A percentile compares a stretch with the other conserved stretches of the same genome.
phyloP scores from a whole-genome alignment of 2,888 invertebrate genomes.

The Agonopterix subpropinquella region DNA sequence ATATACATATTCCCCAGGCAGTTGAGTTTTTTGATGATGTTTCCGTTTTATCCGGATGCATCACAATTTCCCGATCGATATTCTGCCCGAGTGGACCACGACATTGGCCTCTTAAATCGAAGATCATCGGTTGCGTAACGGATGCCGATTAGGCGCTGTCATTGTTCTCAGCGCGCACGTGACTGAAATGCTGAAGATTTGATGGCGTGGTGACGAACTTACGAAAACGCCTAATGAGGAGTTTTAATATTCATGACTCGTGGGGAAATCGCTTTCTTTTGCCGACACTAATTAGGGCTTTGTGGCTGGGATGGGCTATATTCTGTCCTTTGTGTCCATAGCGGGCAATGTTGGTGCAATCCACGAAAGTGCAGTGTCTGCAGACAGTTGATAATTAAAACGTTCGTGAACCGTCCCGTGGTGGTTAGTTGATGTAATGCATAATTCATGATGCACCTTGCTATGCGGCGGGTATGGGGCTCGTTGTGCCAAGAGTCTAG shows the following conservation, averaged over 20 bases:
- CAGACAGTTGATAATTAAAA: slow-evolving; percentile 25
- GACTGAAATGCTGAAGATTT: slow-evolving; percentile 31
- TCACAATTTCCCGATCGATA: slow-evolving; percentile 57
- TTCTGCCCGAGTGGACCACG: slow-evolving; percentile 52
- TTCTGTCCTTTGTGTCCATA: slow-evolving; percentile 23
- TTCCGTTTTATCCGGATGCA: slow-evolving; percentile 61
- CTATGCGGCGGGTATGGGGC: slow-evolving; percentile 20
- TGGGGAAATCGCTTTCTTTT: slow-evolving; percentile 47
- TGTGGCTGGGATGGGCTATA: slow-evolving; percentile 27
- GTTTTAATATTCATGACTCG: slow-evolving; percentile 60
- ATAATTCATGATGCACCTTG: slow-evolving; percentile 41
- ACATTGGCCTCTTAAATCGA: slow-evolving; percentile 65
- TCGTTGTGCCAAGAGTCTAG: slow-evolving; percentile 29
- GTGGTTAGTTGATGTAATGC: slow-evolving; percentile 25
- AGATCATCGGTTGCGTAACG: slow-evolving; percentile 60
- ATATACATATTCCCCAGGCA: slow-evolving; percentile 43
- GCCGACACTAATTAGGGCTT: slow-evolving; percentile 37
- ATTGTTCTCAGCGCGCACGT: slow-evolving; percentile 56
- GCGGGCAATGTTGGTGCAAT: slow-evolving; percentile 20
- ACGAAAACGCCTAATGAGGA: slow-evolving; percentile 45
- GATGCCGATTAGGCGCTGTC: slow-evolving; percentile 61
- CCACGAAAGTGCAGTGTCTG: slow-evolving; percentile 14
- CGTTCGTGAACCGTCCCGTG: slow-evolving; percentile 13
- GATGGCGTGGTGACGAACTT: slow-evolving; percentile 31
- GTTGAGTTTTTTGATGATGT: slow-evolving; percentile 29